These are phyloP conservation scores for Ciconia nigra DNA, from an alignment of 2,797 vertebrate genomes.

Conservation along the genomic window DNA sequence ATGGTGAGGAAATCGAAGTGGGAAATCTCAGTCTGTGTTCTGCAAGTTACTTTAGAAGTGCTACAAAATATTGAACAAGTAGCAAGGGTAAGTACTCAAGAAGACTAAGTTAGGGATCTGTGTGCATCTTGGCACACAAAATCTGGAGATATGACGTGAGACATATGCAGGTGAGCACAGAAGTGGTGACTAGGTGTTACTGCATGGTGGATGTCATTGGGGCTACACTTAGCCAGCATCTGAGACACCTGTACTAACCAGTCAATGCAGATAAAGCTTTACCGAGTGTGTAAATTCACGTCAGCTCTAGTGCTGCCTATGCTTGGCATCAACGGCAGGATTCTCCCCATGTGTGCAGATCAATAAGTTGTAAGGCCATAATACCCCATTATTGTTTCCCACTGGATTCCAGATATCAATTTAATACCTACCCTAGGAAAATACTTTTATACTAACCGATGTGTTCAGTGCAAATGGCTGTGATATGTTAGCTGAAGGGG, in stretches of 20 bases:
- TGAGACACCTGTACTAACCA: too few species aligned
- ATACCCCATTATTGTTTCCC: background rate
- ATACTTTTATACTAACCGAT: background rate
- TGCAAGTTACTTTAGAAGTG: background rate
- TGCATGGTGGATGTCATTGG: background rate
- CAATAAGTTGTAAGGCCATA: accelerated
- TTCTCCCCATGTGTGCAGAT: background rate
- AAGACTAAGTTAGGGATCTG: accelerated
- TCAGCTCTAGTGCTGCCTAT: background rate
- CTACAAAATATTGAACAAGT: background rate
- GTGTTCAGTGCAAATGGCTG: background rate
- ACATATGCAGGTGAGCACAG: accelerated
- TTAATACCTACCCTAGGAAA: background rate
- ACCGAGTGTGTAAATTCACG: background rate
- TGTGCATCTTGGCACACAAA: background rate
- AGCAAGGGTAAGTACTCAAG: background rate
- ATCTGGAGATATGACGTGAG: accelerated
- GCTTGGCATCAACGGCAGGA: background rate
- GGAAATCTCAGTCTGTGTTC: background rate
- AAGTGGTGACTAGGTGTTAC: background rate
- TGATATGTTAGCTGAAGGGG: background rate
- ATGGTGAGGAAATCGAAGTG: background rate
- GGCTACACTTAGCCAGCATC: background rate
- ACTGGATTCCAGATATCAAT: background rate
- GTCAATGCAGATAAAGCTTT: background rate